Evolutionary conservation across 2,797 vertebrate genomes (phyloP), one percentile per base, ranked within the genome.

Genomic region (Ispidina picta): DNA sequence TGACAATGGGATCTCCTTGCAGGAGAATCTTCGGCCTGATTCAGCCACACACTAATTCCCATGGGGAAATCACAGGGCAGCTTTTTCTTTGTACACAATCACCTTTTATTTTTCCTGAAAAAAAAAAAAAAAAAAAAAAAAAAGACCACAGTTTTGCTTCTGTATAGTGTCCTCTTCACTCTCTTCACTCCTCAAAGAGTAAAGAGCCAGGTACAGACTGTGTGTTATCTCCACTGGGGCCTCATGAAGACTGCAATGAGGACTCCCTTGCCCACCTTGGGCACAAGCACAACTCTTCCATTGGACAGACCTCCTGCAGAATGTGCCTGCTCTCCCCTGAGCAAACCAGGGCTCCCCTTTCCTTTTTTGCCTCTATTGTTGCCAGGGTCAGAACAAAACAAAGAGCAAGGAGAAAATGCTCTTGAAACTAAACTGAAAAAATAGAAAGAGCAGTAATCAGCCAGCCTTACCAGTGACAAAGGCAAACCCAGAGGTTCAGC

Each of bases 261-360:
- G 31, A 65, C 31, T 39, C 12, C 51, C 48, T 48, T 65, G 65
- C 5, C 51, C 44, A 75, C 16, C 15, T 14, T 49, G 31, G 44
- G 39, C 7, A 29, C 21, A 48, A 71, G 41, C 29, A 17, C 33
- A 33, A 46, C 22, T 56, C 26, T 63, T 65, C 12, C 2, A 3
- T 18, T 55, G 51, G 33, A 35, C 29, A 63, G 46, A 26, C 25
- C 31, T 86, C 64, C 48, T 72, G 68, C 55, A 59, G 77, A 81
- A 71, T 0, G 5, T 2, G 8, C 16, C 23, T 29, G 15, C 7
- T 77, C 39, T 62, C 5, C 44, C 15, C 49, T 2, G 2, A 44
- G 29, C 68, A 76, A 72, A 56, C 29, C 37, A 52, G 14, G 20
- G n/a, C 25, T 64, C 22, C 9, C 37, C 9, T 62, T 60, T 46